Base-by-base conservation (phyloP, 2,113 vertebrate genomes). In the Actenoides lindsayi region DNA sequence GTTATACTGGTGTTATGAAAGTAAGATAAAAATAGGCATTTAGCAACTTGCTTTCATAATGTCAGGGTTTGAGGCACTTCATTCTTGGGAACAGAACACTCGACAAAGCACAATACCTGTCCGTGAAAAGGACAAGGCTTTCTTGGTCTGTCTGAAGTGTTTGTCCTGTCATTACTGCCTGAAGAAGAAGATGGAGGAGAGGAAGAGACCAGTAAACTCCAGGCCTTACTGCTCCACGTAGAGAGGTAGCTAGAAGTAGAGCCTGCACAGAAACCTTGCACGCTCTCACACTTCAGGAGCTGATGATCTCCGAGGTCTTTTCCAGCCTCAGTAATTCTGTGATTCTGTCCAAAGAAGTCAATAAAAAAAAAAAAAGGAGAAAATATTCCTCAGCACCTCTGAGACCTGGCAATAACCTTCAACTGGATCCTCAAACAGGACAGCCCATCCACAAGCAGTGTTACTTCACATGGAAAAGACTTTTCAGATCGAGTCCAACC, bases 231-330 rank as follows among this genome's bases (percentile, higher is more conserved):
- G 37, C 24, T 64, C 41, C 11, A 41, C 11, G 42, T 16, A 42
- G 42, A 42, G 42, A 42, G 42, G 42, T 42, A 42, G 14, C 42
- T 42, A 33, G 4, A 41, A 35, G 25, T 16, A 35, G 18, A 41
- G 13, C 9, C 18, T 13, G 46, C 17, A 41, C n/a, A 54, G n/a
- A 75, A 91, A 41, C 24, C 46, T 39, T 56, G 35, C 1, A 14
- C 1, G 0, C 2, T 39, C 4, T 7, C 1, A 13, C 2, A 13
- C 11, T 19, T 62, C 31, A 9, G 8, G 42, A 42, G 42, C 15
- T 42, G 42, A 42, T 42, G 42, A 42, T 42, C 42, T 42, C 42
- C 16, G 42, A 42, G 42, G 42, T 42, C 42, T 42, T 42, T 42
- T 42, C 42, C 42, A 42, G 42, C 42, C 42, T 42, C 15, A 42